Conservation (phyloP, 2,888 invertebrate genomes). For the Onthophagus sagittarius region DNA sequence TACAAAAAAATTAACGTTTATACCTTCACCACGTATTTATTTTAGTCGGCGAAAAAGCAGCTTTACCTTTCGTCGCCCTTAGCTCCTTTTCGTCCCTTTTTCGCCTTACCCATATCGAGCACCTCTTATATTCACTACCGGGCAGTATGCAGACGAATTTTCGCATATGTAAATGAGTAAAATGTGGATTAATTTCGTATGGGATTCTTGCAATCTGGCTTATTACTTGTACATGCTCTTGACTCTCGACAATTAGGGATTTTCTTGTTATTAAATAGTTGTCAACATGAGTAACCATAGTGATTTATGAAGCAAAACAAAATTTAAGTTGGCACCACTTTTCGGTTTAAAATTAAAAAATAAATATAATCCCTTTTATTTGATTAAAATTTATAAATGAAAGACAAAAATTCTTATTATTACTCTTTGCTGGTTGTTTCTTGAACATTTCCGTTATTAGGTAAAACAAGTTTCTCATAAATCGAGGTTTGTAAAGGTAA, state of each 20-base stretch:
- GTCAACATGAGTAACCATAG: neutral
- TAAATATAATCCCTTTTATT: too few relatives aligned
- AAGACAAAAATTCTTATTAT: neutral
- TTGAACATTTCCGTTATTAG: neutral
- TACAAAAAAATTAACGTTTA: constrained; percentile 43
- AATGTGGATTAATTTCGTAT: constrained; percentile 4
- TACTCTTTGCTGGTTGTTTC: neutral
- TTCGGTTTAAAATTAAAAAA: too few relatives aligned
- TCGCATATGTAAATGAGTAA: constrained; percentile 38
- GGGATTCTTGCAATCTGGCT: constrained; percentile 21
- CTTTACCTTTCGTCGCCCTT: constrained; percentile 72
- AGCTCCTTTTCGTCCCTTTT: constrained; percentile 76
- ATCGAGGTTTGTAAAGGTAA: constrained; percentile 55
- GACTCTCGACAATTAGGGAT: neutral
- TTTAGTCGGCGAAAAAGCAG: constrained; percentile 29
- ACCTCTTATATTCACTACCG: constrained; percentile 30
- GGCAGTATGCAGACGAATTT: constrained; percentile 34
- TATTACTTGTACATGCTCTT: constrained; percentile 19
- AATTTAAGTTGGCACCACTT: too few relatives aligned
- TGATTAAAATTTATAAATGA: neutral
- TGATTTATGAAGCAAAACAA: too few relatives aligned
- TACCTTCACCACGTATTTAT: constrained; percentile 29
- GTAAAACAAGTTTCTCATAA: constrained; percentile 45
- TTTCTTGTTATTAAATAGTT: neutral
- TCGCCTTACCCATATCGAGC: constrained; percentile 69